A percentile compares a stretch with the other conserved stretches of the same genome.
Evolutionary conservation across 2,888 invertebrate species (phyloP).

Genomic region (Myopa tessellatipennis): DNA sequence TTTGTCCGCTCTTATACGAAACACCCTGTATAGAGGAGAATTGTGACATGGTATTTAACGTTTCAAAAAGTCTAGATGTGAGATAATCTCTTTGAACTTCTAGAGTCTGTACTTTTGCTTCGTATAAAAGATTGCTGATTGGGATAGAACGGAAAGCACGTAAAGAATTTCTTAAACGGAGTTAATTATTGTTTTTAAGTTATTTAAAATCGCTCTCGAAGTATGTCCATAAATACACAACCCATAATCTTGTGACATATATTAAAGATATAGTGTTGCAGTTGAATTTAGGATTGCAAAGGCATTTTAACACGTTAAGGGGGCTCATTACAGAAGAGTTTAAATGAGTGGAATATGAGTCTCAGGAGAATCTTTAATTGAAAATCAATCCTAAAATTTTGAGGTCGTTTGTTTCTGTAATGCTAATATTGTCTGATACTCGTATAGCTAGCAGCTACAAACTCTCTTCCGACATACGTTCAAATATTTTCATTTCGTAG

Average conservation of each 20-base stretch:
- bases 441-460: neutral
- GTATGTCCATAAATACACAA: slow-evolving; percentile 16
- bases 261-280: slow-evolving; percentile 1
- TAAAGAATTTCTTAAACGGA: neutral
- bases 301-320: slow-evolving; percentile 29
- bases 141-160: slow-evolving; percentile 15
- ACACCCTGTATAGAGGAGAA: too few species aligned
- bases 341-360: neutral
- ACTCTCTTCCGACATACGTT: slow-evolving; percentile 22
- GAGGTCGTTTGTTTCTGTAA: neutral
- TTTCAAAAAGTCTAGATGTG: too few species aligned
- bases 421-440: neutral
- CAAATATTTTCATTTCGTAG: slow-evolving; percentile 23
- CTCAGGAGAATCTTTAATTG: slow-evolving; percentile 10
- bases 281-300: slow-evolving; percentile 3
- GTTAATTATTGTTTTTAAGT: slow-evolving; percentile 10
- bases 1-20: too few species aligned
- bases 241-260: neutral
- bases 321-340: neutral
- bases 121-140: slow-evolving; percentile 17
- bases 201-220: slow-evolving; percentile 16
- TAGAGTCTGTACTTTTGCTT: too few species aligned
- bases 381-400: slow-evolving; percentile 28
- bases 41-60: too few species aligned
- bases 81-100: too few species aligned